These are phyloP conservation scores for Ligdia adustata DNA, from an alignment of 2,888 invertebrate genomes.

Conservation along the genomic window DNA sequence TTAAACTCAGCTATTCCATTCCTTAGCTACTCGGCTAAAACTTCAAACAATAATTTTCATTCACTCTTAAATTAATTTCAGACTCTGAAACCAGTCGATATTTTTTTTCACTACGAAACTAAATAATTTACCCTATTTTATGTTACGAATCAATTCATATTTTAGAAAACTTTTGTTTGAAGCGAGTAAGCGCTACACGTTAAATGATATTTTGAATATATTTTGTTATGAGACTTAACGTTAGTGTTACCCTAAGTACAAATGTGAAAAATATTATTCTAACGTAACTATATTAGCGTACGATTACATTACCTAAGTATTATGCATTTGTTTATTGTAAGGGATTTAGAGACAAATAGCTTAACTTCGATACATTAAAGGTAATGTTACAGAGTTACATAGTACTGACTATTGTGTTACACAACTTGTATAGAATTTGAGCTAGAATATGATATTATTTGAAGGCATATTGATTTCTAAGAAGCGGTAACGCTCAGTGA, in stretches of 20 bases:
- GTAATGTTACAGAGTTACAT: constrained; percentile 31
- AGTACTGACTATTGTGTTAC: constrained; percentile 18
- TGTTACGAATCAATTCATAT: constrained; percentile 42
- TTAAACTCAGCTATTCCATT: constrained; percentile 22
- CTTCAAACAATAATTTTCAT: constrained; percentile 73
- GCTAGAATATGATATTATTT: constrained; percentile 40
- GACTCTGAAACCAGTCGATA: constrained; percentile 67
- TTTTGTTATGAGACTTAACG: constrained; percentile 48
- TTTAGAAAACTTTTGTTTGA: constrained; percentile 70
- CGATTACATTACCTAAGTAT: constrained; percentile 48
- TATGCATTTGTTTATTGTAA: constrained; percentile 51
- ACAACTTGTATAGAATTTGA: constrained; percentile 34
- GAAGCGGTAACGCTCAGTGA: constrained; percentile 42
- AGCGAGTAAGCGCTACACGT: constrained; percentile 50
- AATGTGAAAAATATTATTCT: constrained; percentile 64
- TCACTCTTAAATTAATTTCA: constrained; percentile 61
- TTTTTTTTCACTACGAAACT: constrained; percentile 57
- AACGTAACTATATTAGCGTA: constrained; percentile 48
- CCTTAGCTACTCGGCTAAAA: constrained; percentile 37
- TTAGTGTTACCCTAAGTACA: constrained; percentile 67
- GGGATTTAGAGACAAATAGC: constrained; percentile 45
- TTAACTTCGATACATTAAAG: constrained; percentile 37
- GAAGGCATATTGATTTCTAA: constrained; percentile 44
- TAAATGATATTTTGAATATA: constrained; percentile 46
- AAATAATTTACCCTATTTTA: constrained; percentile 59